Conservation (phyloP, 2,797 vertebrate genomes). For the Myotis daubentonii region DNA sequence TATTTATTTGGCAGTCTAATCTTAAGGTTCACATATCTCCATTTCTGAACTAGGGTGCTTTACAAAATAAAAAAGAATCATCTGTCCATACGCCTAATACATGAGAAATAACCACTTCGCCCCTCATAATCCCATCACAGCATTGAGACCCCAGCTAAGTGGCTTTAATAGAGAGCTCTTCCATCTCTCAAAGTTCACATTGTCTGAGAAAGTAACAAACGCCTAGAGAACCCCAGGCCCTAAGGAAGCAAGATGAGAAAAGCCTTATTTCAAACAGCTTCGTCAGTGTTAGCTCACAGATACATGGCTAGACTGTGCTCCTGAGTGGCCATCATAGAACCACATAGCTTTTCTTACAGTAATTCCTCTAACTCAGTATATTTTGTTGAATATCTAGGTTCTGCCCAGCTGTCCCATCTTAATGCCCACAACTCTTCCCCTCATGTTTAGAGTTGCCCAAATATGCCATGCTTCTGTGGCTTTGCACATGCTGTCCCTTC, state of each 20-base stretch:
- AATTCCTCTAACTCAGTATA: neutral
- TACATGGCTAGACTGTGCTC: neutral
- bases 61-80: neutral
- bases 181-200: neutral
- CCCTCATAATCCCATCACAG: neutral
- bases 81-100: neutral
- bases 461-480: neutral
- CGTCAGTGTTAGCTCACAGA: neutral
- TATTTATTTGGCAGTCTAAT: neutral
- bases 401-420: neutral
- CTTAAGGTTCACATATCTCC: neutral
- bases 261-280: neutral
- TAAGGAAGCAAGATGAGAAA: neutral
- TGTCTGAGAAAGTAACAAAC: conserved; percentile 17
- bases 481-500: conserved; percentile 23
- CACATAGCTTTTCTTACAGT: neutral
- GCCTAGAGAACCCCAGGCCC: neutral
- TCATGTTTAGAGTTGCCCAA: neutral
- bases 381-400: neutral
- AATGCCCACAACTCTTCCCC: neutral
- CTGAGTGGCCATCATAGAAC: neutral
- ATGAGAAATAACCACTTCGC: neutral
- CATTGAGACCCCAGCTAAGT: neutral
- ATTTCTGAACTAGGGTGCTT: neutral
- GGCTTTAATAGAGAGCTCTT: neutral